Base-by-base conservation (phyloP, 2,797 vertebrate genomes). In the Takifugu ocellatus region DNA sequence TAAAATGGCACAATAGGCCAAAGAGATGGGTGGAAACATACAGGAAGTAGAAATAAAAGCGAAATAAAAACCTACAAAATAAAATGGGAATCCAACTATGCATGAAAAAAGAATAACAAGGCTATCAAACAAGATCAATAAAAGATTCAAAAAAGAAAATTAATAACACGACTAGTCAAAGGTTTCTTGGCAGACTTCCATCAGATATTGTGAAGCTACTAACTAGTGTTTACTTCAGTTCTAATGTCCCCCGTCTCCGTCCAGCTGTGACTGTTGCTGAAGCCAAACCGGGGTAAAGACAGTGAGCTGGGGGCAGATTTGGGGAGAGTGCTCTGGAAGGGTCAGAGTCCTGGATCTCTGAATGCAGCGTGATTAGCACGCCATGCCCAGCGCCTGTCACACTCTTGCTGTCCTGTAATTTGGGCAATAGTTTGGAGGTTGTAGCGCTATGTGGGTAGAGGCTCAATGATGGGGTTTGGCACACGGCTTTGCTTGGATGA, bases 391-490 rank as follows among this genome's bases (percentile, higher is more conserved):
- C 63, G 68, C 69, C 74, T 74, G 74, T 33, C 67, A 85, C 79
- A 77, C 59, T 66, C 70, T 80, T 60, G 68, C 74, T 48, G 72
- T 49, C 66, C 75, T 79, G 62, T 74, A 75, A 80, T 72, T 54
- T 31, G 63, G 43, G 62, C 69, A 77, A 71, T 81, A 78, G 84
- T 84, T 84, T 83, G 77, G 66, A 59, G 72, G 62, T 56, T 79
- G 66, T 75, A 65, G 69, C 65, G 70, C 63, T 70, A 73, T 50
- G 74, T 81, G 77, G 77, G 83, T 47, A 75, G 80, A 70, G 65
- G 66, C 67, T 79, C 79, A 79, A 74, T 82, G 81, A 85, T 79
- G 77, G 72, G 68, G 56, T 78, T 85, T 84, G 84, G 78, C 82
- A 74, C 63, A 58, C 54, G 57, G 64, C 61, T 67, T 70, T 68